Percentiles rank a stretch among this genome's conserved stretches.
These are phyloP conservation scores for Cynocephalus volans DNA, from an alignment of 2,113 vertebrate genomes.

Conservation along the genomic window DNA sequence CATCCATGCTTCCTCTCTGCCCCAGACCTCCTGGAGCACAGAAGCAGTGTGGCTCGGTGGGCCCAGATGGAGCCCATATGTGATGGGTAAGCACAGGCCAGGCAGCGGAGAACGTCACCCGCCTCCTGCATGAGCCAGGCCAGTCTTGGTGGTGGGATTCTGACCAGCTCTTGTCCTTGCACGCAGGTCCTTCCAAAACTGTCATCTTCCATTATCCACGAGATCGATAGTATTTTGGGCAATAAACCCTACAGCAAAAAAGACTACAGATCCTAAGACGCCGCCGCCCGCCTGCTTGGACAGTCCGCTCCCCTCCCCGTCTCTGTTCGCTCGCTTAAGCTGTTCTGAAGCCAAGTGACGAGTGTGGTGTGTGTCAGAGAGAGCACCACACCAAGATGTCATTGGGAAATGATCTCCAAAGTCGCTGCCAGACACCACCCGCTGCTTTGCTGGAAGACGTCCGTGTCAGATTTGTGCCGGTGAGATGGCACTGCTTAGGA, in stretches of 20 bases:
- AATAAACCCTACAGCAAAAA: conserved; percentile 99
- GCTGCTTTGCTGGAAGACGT: conserved; percentile 15
- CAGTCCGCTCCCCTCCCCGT: conserved; percentile 77
- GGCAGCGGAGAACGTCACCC: accelerated
- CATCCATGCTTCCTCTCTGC: neutral
- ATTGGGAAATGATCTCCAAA: conserved; percentile 26
- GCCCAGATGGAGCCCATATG: neutral
- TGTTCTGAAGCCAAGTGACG: conserved; percentile 88
- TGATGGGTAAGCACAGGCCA: neutral
- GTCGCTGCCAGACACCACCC: conserved; percentile 64
- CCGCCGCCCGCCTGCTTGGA: conserved; percentile 59
- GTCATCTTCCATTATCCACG: conserved; percentile 97
- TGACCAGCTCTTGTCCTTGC: neutral
- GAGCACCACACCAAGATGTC: conserved; percentile 1
- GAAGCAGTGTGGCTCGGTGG: accelerated
- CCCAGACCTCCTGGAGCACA: neutral
- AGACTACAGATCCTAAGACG: conserved; percentile 97
- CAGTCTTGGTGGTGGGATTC: accelerated
- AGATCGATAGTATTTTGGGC: conserved; percentile 99
- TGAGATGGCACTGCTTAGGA: neutral
- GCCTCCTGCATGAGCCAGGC: accelerated
- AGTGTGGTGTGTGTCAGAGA: conserved; percentile 78
- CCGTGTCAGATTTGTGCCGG: neutral
- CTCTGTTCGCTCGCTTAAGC: conserved; percentile 93
- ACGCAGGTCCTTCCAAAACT: conserved; percentile 98